phyloP scores from a whole-genome alignment of 1,140 invertebrate genomes.

The Tigriopus japonicus region DNA sequence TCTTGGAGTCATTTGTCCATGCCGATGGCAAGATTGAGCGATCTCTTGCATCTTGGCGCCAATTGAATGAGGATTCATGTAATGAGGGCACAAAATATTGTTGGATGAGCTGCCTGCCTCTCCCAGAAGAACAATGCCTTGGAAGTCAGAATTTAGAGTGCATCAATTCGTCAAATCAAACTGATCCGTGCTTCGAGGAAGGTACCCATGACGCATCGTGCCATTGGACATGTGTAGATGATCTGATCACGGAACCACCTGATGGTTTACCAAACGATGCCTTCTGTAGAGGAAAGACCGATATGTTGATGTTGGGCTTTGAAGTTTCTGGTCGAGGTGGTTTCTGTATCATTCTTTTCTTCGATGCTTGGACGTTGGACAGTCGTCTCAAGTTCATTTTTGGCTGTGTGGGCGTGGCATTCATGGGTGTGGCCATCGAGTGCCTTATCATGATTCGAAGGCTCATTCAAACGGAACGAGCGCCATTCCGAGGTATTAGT shows the following conservation, averaged over 20 bases:
- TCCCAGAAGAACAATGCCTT: not conserved
- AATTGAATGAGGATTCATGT: not conserved
- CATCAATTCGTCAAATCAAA: no score
- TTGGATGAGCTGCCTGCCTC: constrained; percentile 6
- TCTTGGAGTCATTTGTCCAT: no score
- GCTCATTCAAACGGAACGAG: not conserved
- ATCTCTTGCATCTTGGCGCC: no score
- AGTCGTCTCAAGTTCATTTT: constrained; percentile 2
- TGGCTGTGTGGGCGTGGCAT: constrained; percentile 7
- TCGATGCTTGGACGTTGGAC: constrained; percentile 11
- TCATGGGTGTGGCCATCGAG: constrained; percentile 4
- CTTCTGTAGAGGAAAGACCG: not conserved
- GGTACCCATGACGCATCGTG: not conserved
- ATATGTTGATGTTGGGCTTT: constrained; percentile 5
- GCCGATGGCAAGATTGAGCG: no score
- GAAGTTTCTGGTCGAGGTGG: not conserved
- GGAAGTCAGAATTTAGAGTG: no score
- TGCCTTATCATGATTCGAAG: not conserved
- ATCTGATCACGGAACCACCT: not conserved
- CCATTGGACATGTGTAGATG: constrained; percentile 1
- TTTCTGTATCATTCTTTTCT: constrained; percentile 9
- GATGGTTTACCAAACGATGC: no score
- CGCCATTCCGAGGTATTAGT: not conserved
- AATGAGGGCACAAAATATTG: not conserved
- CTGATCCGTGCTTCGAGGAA: no score